Percentiles rank a stretch among this genome's conserved stretches.
These are phyloP conservation scores for Rhinichthys klamathensis DNA, from an alignment of 2,113 vertebrate genomes.

Conservation along the genomic window DNA sequence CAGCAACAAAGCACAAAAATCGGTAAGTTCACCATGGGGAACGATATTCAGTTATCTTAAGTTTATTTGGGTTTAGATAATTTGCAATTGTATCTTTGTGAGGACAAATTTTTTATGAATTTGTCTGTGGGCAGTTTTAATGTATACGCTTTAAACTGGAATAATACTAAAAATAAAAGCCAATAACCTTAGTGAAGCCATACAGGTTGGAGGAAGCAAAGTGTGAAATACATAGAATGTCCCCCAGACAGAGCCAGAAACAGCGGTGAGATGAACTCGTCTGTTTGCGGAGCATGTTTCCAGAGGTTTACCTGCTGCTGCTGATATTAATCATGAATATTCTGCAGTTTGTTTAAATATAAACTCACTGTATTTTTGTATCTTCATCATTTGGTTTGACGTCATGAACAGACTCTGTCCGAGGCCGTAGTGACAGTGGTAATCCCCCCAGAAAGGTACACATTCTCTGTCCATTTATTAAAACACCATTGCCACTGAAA, in stretches of 20 bases:
- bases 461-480: slow-evolving; percentile 74
- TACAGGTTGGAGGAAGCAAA: neutral
- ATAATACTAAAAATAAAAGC: neutral
- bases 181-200: neutral
- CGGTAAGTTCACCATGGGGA: neutral
- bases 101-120: neutral
- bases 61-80: neutral
- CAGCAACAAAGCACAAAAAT: neutral
- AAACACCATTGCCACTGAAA: slow-evolving; percentile 69
- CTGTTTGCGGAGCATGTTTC: slow-evolving; percentile 9
- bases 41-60: neutral
- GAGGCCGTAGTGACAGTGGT: slow-evolving; percentile 87
- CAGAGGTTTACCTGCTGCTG: slow-evolving; percentile 5
- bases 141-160: neutral
- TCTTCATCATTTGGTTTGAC: slow-evolving; percentile 81
- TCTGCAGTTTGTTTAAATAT: slow-evolving; percentile 58
- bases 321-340: slow-evolving; percentile 44
- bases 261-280: slow-evolving; percentile 23
- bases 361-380: slow-evolving; percentile 77
- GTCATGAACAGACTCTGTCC: slow-evolving; percentile 85
- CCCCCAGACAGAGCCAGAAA: neutral
- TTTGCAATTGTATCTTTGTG: neutral
- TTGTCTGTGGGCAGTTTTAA: neutral
- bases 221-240: slow-evolving; percentile 14
- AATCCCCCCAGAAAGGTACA: slow-evolving; percentile 85